Conservation (phyloP, 2,888 invertebrate species). For the Lysandra bellargus region DNA sequence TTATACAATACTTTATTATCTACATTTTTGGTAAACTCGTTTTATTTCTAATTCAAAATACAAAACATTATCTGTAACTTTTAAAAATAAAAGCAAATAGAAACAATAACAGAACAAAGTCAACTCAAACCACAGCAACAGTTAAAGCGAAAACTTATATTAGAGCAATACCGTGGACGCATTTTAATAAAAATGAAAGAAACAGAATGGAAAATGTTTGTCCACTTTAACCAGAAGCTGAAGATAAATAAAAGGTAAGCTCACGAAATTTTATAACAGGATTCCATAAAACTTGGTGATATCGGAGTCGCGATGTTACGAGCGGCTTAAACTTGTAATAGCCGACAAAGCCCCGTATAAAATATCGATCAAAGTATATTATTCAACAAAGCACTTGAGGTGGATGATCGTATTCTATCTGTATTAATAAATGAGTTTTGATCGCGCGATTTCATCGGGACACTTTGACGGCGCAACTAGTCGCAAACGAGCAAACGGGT, state of each 20-base stretch:
- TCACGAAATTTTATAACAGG: slow-evolving; percentile 29
- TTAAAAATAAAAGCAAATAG: slow-evolving; percentile 5
- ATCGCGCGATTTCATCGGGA: not conserved
- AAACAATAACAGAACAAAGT: slow-evolving; percentile 21
- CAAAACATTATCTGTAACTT: not conserved
- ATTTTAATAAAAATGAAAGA: slow-evolving; percentile 27
- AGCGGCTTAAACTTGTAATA: slow-evolving; percentile 25
- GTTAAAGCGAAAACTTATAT: slow-evolving; percentile 20
- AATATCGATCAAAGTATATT: slow-evolving; percentile 24
- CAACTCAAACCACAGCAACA: slow-evolving; percentile 14
- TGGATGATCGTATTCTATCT: not conserved
- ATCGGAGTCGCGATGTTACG: slow-evolving; percentile 18
- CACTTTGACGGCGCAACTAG: not conserved
- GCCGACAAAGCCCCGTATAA: slow-evolving; percentile 15
- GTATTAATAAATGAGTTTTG: slow-evolving; percentile 3
- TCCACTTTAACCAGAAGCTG: slow-evolving; percentile 20
- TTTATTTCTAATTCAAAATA: not conserved
- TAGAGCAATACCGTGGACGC: slow-evolving; percentile 2
- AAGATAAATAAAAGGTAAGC: slow-evolving; percentile 29
- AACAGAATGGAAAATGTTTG: slow-evolving; percentile 18
- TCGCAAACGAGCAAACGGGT: too few species aligned
- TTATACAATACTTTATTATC: not conserved
- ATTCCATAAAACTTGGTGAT: slow-evolving; percentile 29
- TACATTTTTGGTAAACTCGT: not conserved
- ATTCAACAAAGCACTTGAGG: not conserved